A percentile compares a stretch with the other conserved stretches of the same genome.
These are phyloP conservation scores for Pandemis corylana DNA, from an alignment of 2,888 invertebrate genomes.

Conservation along the genomic window DNA sequence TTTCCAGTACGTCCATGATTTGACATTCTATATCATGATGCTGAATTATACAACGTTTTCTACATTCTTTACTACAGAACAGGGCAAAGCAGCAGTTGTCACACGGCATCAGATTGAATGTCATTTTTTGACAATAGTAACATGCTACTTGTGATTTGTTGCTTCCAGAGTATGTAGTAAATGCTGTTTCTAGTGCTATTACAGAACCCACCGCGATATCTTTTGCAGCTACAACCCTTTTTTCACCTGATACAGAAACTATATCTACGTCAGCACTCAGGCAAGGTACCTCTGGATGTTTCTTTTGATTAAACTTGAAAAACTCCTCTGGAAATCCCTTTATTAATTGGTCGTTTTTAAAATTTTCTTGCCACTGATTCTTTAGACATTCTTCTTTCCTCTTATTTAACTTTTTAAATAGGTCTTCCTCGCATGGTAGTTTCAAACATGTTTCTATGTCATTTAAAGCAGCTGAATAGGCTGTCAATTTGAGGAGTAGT, in stretches of 20 bases:
- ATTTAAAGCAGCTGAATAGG: slow-evolving; percentile 41
- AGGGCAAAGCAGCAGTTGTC: slow-evolving; percentile 42
- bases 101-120: slow-evolving; percentile 44
- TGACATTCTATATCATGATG: slow-evolving; percentile 45
- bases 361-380: slow-evolving; percentile 20
- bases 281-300: slow-evolving; percentile 38
- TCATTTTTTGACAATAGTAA: slow-evolving; percentile 43
- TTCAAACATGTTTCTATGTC: slow-evolving; percentile 44
- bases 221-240: slow-evolving; percentile 30
- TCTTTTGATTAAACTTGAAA: slow-evolving; percentile 36
- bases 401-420: slow-evolving; percentile 38
- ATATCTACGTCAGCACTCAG: slow-evolving; percentile 33
- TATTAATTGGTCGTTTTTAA: not conserved
- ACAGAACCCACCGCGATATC: slow-evolving; percentile 34
- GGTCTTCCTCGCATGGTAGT: slow-evolving; percentile 41
- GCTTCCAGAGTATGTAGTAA: slow-evolving; percentile 10
- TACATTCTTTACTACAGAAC: slow-evolving; percentile 43
- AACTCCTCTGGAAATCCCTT: slow-evolving; percentile 19
- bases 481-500: slow-evolving; percentile 35
- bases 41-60: slow-evolving; percentile 38
- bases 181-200: slow-evolving; percentile 38
- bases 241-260: not conserved
- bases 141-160: slow-evolving; percentile 24
- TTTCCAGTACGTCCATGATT: slow-evolving; percentile 38
- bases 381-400: slow-evolving; percentile 34